Base-by-base conservation (phyloP, 2,113 vertebrate species). In the Aythya baeri region DNA sequence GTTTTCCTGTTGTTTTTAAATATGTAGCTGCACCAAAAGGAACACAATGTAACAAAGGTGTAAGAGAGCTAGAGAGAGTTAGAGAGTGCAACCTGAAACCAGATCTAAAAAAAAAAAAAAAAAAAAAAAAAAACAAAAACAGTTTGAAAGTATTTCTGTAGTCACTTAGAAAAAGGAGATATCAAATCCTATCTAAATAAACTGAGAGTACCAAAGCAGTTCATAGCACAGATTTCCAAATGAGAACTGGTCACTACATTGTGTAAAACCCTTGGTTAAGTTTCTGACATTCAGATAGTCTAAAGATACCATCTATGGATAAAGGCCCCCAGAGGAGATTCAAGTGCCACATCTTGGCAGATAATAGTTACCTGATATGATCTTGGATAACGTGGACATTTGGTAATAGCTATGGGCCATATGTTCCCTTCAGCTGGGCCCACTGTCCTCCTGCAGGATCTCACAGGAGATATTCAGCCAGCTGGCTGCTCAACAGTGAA, bases 361-460 rank as follows among this genome's bases (percentile, higher is more conserved):
- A 32, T 26, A 79, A 54, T 26, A 13, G 49, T 91, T 63, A 41
- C 66, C 92, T 93, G 83, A 96, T 58, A 59, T 0, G 1, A 82
- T 92, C 31, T 55, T 70, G 49, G 49, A 58, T 79, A 70, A 84
- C 82, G 91, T 66, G 74, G 91, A 44, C 96, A 89, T 95, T 94
- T 91, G 95, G 81, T 96, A 92, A 36, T 38, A 89, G 20, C 86
- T 62, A 29, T 34, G 26, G 38, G 54, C 93, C 93, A 92, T 97
- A 96, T 95, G 96, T 87, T 96, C 66, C 54, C 38, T 76, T 95
- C 95, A 91, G 43, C 89, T 95, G 83, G 52, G 66, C 29, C 44
- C 86, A 70, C 32, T 5, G 1, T 87, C 38, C 31, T 96, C 36
- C 81, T 79, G 86, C 81, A 89, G 62, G 58, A 82, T 84, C 73